Base-by-base conservation (phyloP, 2,888 invertebrate species). In the Micropterix aruncella region DNA sequence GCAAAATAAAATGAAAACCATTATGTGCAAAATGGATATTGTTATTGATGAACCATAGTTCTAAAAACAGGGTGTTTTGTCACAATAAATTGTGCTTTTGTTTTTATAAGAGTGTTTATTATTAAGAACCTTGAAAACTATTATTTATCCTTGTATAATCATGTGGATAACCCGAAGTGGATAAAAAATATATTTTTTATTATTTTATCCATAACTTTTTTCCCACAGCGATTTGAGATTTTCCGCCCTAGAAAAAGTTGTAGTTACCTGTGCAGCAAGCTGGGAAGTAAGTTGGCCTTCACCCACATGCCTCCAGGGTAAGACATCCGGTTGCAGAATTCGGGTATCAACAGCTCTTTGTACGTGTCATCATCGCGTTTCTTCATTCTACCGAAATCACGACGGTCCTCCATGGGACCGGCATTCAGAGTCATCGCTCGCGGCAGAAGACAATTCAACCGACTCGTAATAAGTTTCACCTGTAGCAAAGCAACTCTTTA, bases 261-360 rank as follows among this genome's bases (percentile, higher is more conserved):
- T 7, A 14, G 66, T 42, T 80, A 65, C 58, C 96, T 78, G 57
- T 91, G 87, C 19, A 96, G 57, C 46, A 94, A 76, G 16, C 87
- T 83, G 0, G 97, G 96, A 45, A 99, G 57, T 44, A 86, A 74
- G 2, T 80, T 77, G 0, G 88, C 83, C 62, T 95, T 92, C 16
- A 86, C 70, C 89, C 93, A 95, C 47, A 93, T 67, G 9, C 81
- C 66, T 15, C 80, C 75, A 0, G 88, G 84, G 57, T 77, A 86
- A 1, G 72, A 68, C 49, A 80, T 79, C 55, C 74, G 78, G 18
- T 79, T 74, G 57, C 92, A 89, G 50, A 93, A 71, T 63, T 99
- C 97, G 0, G 96, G 93, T 9, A 96, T 75, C 39, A 96, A 74
- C 46, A 83, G 74, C 52, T 87, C 80, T 1, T 69, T 64, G 47